Evolutionary conservation across 2,113 vertebrate species (phyloP).

Genomic region (Turnix velox): DNA sequence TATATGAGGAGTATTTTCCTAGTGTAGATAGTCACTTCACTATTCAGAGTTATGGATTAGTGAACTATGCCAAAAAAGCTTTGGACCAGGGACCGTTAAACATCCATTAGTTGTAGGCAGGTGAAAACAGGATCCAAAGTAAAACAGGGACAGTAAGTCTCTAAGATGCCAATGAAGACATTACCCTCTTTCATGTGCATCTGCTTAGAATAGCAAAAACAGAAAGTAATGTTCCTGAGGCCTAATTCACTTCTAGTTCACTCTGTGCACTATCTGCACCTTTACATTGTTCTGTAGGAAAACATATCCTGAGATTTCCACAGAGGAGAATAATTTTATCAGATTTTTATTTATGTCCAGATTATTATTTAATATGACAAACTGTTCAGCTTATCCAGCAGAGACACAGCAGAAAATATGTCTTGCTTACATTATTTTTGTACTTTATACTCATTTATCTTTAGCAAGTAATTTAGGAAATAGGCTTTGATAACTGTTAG

Average conservation of each 20-base stretch:
- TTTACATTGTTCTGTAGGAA: neutral
- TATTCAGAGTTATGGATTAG: neutral
- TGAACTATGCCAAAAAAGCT: neutral
- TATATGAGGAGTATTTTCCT: neutral
- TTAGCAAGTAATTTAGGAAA: constrained; percentile 12
- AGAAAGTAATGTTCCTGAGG: neutral
- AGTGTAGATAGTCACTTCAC: neutral
- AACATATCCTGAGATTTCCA: neutral
- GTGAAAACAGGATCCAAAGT: neutral
- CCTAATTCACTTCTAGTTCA: neutral
- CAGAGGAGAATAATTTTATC: neutral
- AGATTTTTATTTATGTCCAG: neutral
- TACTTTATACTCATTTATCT: neutral
- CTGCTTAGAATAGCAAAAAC: neutral
- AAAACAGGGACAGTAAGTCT: neutral
- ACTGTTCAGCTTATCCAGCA: neutral
- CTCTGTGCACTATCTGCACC: neutral
- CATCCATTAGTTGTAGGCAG: neutral
- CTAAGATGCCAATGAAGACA: neutral
- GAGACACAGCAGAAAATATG: neutral
- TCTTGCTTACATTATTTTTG: neutral
- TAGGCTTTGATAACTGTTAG: neutral
- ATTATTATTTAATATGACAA: neutral
- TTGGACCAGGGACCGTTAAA: neutral
- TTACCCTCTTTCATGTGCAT: neutral